These are phyloP conservation scores for Subacronicta megacephala DNA, from an alignment of 2,888 invertebrate genomes.

Conservation along the genomic window DNA sequence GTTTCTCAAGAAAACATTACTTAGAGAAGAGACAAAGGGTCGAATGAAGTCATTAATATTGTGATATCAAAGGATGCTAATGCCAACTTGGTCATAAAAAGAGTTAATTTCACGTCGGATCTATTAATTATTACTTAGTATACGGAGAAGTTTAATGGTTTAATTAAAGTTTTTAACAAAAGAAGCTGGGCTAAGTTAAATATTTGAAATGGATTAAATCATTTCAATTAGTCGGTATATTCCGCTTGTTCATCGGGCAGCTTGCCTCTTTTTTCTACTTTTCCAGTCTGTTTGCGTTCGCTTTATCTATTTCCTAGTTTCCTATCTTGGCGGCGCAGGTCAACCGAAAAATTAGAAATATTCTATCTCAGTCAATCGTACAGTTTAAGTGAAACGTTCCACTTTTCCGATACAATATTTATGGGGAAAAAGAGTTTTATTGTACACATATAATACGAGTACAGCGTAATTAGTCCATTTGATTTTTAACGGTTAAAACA, in stretches of 20 bases:
- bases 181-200: conserved; percentile 62
- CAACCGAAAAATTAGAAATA: conserved; percentile 86
- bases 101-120: not conserved
- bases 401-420: conserved; percentile 34
- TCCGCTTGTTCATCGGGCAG: conserved; percentile 60
- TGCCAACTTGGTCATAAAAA: conserved; percentile 12
- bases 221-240: conserved; percentile 72
- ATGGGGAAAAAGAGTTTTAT: not conserved
- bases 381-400: conserved; percentile 61
- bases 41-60: conserved; percentile 57
- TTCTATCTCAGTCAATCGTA: conserved; percentile 75
- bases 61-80: conserved; percentile 45
- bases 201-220: conserved; percentile 67
- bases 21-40: conserved; percentile 49
- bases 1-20: conserved; percentile 51
- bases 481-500: too few species aligned
- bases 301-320: conserved; percentile 77
- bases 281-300: conserved; percentile 75
- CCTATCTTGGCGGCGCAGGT: conserved; percentile 73
- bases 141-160: conserved; percentile 46
- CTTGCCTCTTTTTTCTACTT: conserved; percentile 65
- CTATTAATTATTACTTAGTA: conserved; percentile 5
- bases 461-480: too few species aligned
- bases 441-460: not conserved
- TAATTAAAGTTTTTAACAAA: conserved; percentile 58